Conservation (phyloP, 2,888 invertebrate genomes). For the Dynastes maya region DNA sequence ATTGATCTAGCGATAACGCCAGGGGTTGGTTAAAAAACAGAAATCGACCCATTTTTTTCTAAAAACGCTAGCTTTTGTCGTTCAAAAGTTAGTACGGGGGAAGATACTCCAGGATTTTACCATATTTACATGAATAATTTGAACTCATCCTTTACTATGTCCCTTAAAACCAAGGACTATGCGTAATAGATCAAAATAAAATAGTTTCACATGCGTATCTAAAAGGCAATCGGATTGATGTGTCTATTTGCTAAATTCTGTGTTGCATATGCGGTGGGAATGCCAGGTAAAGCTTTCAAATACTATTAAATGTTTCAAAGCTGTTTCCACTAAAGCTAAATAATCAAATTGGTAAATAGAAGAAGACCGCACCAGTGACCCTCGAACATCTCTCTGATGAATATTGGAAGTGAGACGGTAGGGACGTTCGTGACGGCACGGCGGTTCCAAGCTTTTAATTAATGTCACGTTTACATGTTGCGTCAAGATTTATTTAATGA, state of each 20-base stretch:
- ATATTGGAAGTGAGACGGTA: slow-evolving; percentile 36
- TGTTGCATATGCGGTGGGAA: background rate
- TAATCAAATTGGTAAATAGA: slow-evolving; percentile 36
- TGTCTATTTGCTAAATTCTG: background rate
- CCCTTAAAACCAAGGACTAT: no score
- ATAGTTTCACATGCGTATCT: no score
- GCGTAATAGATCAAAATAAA: no score
- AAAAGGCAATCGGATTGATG: no score
- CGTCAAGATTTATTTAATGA: slow-evolving; percentile 47
- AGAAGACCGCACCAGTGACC: background rate
- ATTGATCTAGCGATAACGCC: no score
- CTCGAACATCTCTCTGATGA: slow-evolving; percentile 30
- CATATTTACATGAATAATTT: no score
- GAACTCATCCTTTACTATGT: no score
- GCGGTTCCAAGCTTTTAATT: slow-evolving; percentile 38
- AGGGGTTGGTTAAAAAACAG: no score
- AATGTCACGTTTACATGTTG: slow-evolving; percentile 47
- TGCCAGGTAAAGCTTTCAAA: slow-evolving; percentile 12
- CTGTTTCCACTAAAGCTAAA: slow-evolving; percentile 3
- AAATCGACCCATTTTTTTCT: no score
- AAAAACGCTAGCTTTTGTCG: no score
- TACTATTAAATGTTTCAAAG: slow-evolving; percentile 30
- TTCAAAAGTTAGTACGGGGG: no score
- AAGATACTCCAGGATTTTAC: no score
- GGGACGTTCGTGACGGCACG: slow-evolving; percentile 32